Evolutionary conservation across 1,140 invertebrate species (phyloP), one percentile per base, ranked within the genome.

Genomic region (Bombus waltoni): DNA sequence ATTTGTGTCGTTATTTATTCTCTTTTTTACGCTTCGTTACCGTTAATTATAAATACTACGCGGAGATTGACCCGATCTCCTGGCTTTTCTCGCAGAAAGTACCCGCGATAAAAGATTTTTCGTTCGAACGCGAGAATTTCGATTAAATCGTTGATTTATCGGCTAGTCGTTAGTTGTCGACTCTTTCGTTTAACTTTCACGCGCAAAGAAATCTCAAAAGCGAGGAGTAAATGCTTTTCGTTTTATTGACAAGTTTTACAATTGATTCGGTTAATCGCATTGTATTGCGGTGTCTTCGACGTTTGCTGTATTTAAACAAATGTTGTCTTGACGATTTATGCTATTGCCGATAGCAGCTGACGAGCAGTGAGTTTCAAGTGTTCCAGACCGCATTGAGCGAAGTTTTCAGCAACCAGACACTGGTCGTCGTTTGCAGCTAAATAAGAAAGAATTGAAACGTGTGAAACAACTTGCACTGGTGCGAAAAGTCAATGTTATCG

Each of bases 261-360:
- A 38, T 22, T 28, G 68, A 38, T 40, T 40, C 22, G 22, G 3
- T 0, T 13, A 70, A 70, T 40, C 25, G 1, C 8, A 70, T 22
- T 22, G 0, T 6, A 40, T 38, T 1, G 18, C 1, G 22, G 4
- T 2, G 18, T 70, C 10, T 11, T 8, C 18, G 0, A 25, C 2
- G 9, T 38, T 28, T 28, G 68, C 40, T 13, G 28, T 5, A 62
- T n/a, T 62, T 13, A n/a, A n/a, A 0, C 1, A 5, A n/a, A 13
- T n/a, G 2, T 62, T n/a, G 2, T 62, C 59, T 62, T 62, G 4
- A 2, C 11, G 10, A 62, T 62, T 62, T 62, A 62, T n/a, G 4
- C 0, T 1, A 15, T 66, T 18, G 0, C 10, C 0, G 18, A 2
- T 18, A 73, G 4, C 11, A 73, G 5, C 13, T 73, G 40, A 15